Percentiles rank a stretch among this genome's conserved stretches.
Evolutionary conservation across 2,113 vertebrate genomes (phyloP).

Genomic region (Clupea harengus): DNA sequence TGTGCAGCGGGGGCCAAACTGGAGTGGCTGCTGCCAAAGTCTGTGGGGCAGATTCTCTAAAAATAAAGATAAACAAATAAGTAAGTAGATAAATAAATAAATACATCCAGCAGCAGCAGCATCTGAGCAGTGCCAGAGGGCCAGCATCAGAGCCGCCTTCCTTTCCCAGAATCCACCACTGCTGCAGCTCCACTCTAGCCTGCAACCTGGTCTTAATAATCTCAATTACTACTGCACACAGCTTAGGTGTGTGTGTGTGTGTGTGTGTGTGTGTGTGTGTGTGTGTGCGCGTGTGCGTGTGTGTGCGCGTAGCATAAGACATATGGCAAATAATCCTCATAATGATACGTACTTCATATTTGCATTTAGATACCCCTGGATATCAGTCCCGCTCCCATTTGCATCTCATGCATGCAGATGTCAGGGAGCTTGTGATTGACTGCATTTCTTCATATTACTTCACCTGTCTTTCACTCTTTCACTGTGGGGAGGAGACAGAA

Average conservation of each 20-base stretch:
- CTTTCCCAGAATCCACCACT: not conserved
- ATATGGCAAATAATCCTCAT: constrained; percentile 47
- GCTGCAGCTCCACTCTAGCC: constrained; percentile 18
- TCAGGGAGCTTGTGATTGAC: not conserved
- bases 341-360: constrained; percentile 37
- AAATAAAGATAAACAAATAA: not conserved
- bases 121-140: constrained; percentile 22
- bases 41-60: not conserved
- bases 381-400: not conserved
- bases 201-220: constrained; percentile 26
- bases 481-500: not conserved
- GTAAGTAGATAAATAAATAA: not conserved
- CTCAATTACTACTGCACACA: constrained; percentile 29
- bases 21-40: not conserved
- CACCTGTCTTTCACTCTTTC: not conserved
- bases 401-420: constrained; percentile 17
- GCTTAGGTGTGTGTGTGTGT: not conserved
- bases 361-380: constrained; percentile 26
- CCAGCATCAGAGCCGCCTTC: not conserved
- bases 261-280: not conserved
- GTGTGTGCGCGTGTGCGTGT: constrained; percentile 25
- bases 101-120: not conserved
- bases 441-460: not conserved
- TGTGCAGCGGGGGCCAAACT: not conserved
- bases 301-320: constrained; percentile 23